Base-by-base conservation (phyloP, 1,140 invertebrate genomes). In the Druon quercuslanigerum region DNA sequence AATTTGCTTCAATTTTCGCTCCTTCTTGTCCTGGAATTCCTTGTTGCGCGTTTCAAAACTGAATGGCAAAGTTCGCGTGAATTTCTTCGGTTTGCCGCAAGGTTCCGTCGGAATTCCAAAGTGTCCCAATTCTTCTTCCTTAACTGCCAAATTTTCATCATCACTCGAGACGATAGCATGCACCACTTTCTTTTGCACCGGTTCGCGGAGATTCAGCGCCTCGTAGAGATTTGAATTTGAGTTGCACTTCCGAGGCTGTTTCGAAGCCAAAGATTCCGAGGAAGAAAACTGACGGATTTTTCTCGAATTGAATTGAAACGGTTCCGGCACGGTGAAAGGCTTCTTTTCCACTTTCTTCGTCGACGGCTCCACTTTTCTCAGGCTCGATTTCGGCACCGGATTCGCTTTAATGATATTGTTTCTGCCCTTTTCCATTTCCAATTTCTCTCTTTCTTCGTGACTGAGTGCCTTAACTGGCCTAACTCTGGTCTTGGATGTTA, bases 31-130 rank as follows among this genome's bases (percentile, higher is more conserved):
- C 70, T 90, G 80, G 71, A 89, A 87, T 46, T 91, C 87, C 80
- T 92, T 92, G 71, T 93, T 91, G 0, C 92, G 86, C 46, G 89
- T 85, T 73, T 94, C 93, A 86, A 94, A 94, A 60, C 90, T 92
- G 77, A 94, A 94, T 20, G 94, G 91, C 16, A 74, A 51, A 6
- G 87, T 76, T 74, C 85, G 85, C 4, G 86, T 87, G 25, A 82
- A 85, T 40, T 84, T 85, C 51, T 82, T 86, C 78, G 19, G 71
- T 84, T 72, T 83, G 66, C n/a, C 56, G 70, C 12, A 81, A 56
- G 79, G 73, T 20, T 79, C 73, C 11, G 82, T 71, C 11, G 87
- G 88, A 8, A 92, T 90, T 2, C 90, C 90, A 78, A 89, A 90
- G 51, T 90, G 85, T 19, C 85, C 74, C 13, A 91, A 82, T 56